A percentile compares a stretch with the other conserved stretches of the same genome.
Conservation (phyloP, 1,140 invertebrate species). For the Bombus pascuorum region DNA sequence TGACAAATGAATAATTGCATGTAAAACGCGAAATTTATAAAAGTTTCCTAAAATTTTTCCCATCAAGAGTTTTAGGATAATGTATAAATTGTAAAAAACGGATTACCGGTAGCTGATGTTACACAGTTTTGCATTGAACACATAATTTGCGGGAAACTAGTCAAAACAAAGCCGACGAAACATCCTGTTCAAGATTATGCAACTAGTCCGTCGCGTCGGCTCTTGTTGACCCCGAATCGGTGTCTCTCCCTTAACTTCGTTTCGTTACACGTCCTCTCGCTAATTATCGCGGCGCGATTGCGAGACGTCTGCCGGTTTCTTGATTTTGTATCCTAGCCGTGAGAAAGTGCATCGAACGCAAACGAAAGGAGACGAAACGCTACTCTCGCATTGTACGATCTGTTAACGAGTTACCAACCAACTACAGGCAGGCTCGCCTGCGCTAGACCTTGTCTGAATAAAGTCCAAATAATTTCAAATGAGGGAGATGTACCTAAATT, state of each 20-base stretch:
- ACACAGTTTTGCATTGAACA: neutral
- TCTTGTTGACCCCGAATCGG: slow-evolving; percentile 19
- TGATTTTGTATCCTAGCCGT: slow-evolving; percentile 19
- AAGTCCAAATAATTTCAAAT: neutral
- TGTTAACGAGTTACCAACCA: slow-evolving; percentile 37
- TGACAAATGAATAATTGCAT: neutral
- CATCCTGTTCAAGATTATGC: slow-evolving; percentile 19
- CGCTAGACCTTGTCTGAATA: neutral
- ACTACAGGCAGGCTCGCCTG: neutral
- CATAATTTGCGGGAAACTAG: neutral
- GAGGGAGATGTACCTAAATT: neutral
- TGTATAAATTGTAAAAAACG: neutral
- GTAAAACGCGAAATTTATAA: neutral
- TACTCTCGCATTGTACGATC: neutral
- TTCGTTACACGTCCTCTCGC: slow-evolving; percentile 15
- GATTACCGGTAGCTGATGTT: neutral
- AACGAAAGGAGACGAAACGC: slow-evolving; percentile 8
- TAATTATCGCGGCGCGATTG: slow-evolving; percentile 22
- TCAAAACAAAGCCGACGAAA: slow-evolving; percentile 28
- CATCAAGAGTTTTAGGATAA: neutral
- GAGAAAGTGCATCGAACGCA: slow-evolving; percentile 60
- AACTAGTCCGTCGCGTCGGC: slow-evolving; percentile 1
- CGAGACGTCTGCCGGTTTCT: slow-evolving; percentile 15
- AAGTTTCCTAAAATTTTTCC: neutral
- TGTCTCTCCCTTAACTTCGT: slow-evolving; percentile 33